phyloP scores from a whole-genome alignment of 2,888 invertebrate genomes.

The Euplexia lucipara region DNA sequence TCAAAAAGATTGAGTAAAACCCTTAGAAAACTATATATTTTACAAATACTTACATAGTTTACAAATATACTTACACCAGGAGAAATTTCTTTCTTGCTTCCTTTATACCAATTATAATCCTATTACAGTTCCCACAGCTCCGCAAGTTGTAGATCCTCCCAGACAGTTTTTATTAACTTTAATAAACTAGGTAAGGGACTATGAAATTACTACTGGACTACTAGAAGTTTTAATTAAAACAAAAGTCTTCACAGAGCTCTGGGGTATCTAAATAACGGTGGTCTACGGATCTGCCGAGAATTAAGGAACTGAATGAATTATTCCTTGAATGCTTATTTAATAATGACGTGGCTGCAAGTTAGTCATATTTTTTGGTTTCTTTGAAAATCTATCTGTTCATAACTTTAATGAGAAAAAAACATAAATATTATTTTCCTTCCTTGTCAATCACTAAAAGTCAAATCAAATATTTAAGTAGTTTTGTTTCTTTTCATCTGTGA shows the following conservation, averaged over 20 bases:
- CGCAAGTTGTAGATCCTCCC: conserved; percentile 28
- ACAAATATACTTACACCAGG: too few species aligned
- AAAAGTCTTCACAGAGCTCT: conserved; percentile 21
- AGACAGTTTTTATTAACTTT: conserved; percentile 43
- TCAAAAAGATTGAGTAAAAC: conserved; percentile 9
- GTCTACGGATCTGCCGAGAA: not conserved
- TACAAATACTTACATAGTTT: conserved; percentile 17
- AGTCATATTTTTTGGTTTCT: too few species aligned
- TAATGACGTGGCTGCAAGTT: too few species aligned
- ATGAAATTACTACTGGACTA: conserved; percentile 30
- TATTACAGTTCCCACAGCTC: conserved; percentile 18
- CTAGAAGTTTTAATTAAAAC: conserved; percentile 44
- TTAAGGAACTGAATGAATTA: not conserved
- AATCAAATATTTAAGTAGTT: too few species aligned
- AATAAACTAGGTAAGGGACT: conserved; percentile 21
- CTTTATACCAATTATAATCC: conserved; percentile 32
- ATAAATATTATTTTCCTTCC: too few species aligned
- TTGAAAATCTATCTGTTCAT: too few species aligned
- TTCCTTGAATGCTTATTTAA: not conserved
- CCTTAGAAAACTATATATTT: not conserved
- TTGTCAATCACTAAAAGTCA: too few species aligned
- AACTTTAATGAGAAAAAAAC: too few species aligned
- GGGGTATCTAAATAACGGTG: conserved; percentile 15
- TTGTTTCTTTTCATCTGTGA: too few species aligned
- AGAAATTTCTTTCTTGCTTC: conserved; percentile 6